Percentiles rank a stretch among this genome's conserved stretches.
Conservation (phyloP, 2,113 vertebrate species). For the Myrmecobius fasciatus region DNA sequence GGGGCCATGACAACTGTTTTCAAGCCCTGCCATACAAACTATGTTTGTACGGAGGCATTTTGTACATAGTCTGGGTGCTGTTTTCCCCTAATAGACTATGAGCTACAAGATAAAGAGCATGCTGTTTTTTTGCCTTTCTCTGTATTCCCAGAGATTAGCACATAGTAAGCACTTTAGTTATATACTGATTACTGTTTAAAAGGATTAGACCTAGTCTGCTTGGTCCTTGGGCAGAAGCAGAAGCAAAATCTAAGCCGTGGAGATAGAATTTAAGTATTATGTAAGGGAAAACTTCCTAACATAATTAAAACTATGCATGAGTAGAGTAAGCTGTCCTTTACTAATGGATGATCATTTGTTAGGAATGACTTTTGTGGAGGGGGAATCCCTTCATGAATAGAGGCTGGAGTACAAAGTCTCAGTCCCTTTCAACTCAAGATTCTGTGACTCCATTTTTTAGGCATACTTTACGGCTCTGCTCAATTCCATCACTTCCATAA, state of each 20-base stretch:
- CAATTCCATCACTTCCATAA: background rate
- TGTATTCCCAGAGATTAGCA: background rate
- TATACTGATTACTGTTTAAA: background rate
- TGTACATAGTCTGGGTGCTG: too few species aligned
- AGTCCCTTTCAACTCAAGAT: background rate
- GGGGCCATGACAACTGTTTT: background rate
- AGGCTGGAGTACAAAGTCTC: background rate
- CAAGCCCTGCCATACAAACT: background rate
- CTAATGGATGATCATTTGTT: background rate
- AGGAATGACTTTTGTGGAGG: background rate
- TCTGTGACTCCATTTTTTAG: background rate
- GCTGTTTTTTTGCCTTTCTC: too few species aligned
- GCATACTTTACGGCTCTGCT: background rate
- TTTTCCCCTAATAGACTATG: too few species aligned
- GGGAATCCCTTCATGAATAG: background rate
- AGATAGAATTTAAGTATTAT: background rate
- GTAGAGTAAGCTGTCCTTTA: background rate
- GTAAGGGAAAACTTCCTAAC: background rate
- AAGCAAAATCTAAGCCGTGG: background rate
- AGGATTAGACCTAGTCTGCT: too few species aligned
- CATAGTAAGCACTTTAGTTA: constrained; percentile 4
- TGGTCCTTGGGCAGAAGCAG: background rate
- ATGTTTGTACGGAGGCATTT: too few species aligned
- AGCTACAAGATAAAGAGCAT: too few species aligned
- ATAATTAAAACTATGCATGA: background rate